Base-by-base conservation (phyloP, 2,888 invertebrate genomes). In the Spicauda simplicius region DNA sequence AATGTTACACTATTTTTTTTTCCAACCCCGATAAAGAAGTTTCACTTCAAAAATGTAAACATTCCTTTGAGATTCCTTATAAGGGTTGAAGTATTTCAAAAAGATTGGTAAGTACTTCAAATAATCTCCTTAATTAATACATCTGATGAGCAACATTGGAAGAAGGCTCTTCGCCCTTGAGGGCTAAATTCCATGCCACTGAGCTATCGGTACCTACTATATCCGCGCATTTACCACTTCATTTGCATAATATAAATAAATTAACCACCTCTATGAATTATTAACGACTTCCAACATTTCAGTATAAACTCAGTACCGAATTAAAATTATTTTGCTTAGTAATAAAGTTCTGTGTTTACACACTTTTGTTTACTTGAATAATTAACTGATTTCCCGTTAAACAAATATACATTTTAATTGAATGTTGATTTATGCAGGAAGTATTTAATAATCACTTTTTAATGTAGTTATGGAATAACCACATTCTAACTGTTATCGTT, bases 321-420 rank as follows among this genome's bases (percentile, higher is more conserved):
- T 60, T 65, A 48, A 65, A 65, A 65, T 65, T 58, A 60, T 60
- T 66, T 33, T 55, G 65, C 59, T 60, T 66, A 66, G 65, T 41
- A 66, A 60, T 65, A 53, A 65, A 48, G 45, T 45, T 25, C 30
- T 10, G 18, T 59, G 59, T 65, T 59, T 59, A 54, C 48, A 8
- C 45, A 53, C 30, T 53, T 54, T 54, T 65, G 59, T 59, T 65
- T 65, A 65, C 59, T 59, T 59, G 54, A 57, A 65, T 65, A 65
- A 65, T 64, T 64, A 57, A 58, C 53, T 58, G 53, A 37, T 41
- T 58, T 58, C 37, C 53, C 37, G 19, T 33, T 61, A 37, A 56
- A 58, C 53, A 64, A 52, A 58, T 18, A 45, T n/a, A 48, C 16
- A 66, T 64, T 64, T 53, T 25, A 65, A 58, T 65, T 10, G 30